Evolutionary conservation across 2,113 vertebrate genomes (phyloP).

Genomic region (human (Homo sapiens)): DNA sequence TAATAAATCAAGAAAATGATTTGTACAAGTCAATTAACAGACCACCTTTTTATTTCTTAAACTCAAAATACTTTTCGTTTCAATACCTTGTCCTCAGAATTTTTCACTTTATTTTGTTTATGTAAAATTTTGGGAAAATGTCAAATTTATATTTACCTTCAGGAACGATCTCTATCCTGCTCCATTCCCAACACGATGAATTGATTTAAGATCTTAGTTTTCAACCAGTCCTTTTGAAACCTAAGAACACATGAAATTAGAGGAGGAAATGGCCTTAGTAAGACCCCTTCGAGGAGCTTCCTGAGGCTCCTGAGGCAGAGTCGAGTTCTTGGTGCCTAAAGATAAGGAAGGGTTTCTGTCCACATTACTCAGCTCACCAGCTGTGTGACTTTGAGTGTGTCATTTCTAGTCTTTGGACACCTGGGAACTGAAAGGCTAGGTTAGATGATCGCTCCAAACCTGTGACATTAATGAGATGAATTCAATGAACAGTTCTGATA

Average conservation of each 20-base stretch:
- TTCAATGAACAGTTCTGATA: background rate
- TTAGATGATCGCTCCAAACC: too few species aligned
- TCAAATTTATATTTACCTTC: background rate
- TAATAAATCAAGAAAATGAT: background rate
- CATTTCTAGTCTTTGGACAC: background rate
- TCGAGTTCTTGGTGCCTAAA: background rate
- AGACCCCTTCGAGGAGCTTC: background rate
- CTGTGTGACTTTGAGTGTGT: background rate
- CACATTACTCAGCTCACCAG: rapidly evolving
- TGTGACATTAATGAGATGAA: background rate
- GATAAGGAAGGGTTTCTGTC: background rate
- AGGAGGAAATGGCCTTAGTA: background rate
- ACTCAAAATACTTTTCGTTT: background rate
- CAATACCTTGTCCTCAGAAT: background rate
- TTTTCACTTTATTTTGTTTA: background rate
- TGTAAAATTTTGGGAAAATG: background rate
- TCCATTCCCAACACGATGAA: background rate
- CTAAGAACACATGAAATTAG: background rate
- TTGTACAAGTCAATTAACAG: background rate
- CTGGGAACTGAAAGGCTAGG: background rate
- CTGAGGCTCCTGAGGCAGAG: rapidly evolving
- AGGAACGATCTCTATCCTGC: background rate
- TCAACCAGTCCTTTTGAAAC: background rate
- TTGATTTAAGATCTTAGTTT: background rate
- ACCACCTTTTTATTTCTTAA: background rate